Base-by-base conservation (phyloP, 1,140 invertebrate species). In the Pogonognathellus flavescens region DNA sequence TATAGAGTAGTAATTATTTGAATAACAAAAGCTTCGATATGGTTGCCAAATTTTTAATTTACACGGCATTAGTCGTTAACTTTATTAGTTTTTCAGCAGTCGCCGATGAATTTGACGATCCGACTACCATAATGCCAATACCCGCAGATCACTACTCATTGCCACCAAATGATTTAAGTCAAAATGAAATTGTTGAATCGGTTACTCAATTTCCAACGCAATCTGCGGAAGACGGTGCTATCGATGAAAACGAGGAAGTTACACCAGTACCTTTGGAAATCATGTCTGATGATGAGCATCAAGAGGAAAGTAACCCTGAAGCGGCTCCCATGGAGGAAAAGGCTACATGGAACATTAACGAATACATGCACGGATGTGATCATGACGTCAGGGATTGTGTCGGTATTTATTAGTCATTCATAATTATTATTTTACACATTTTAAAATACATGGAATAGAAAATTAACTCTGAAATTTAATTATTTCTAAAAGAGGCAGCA, bases 281-380 rank as follows among this genome's bases (percentile, higher is more conserved):
- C 1, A 14, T 66, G 3, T 14, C 22, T 0, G 18, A 66, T 25
- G 18, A 20, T 25, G 20, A 20, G 9, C 16, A 76, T 41, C 10
- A 41, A 3, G 31, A 18, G 3, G 70, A 76, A 18, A 16, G 49
- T 25, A 31, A 14, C 6, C 22, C 41, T 25, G 22, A 5, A 14
- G 6, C 2, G 13, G 66, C 31, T 4, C 16, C 70, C 7, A 6
- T 16, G 8, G n/a, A n/a, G 41, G 70, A 76, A 14, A 50, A 41
- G 41, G 41, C n/a, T 41, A 49, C 70, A 9, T 76, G 70, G 70
- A 25, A 49, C 10, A 76, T 76, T 14, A 76, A 76, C 49, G 16
- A 76, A 76, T 76, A 76, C 16, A 76, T 76, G 70, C 25, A 1
- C 13, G 70, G 70, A 50, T 76, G 70, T 14, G 70, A 76, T 31